These are phyloP conservation scores for Venustoraphidia nigricollis DNA, from an alignment of 2,888 invertebrate species.

Conservation along the genomic window DNA sequence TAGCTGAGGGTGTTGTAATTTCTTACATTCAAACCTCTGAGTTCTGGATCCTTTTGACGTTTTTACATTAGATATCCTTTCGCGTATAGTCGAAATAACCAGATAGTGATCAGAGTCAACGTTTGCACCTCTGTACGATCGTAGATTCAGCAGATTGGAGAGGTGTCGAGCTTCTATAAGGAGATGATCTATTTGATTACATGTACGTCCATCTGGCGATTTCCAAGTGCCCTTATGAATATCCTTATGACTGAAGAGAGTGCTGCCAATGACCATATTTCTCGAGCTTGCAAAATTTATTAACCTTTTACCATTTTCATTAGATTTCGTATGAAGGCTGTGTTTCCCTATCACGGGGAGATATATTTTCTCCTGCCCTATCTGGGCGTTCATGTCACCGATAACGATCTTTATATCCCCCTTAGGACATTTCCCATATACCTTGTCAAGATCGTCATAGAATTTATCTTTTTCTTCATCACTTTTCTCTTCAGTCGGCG, in stretches of 20 bases:
- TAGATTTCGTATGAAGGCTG: constrained; percentile 8
- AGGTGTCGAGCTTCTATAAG: constrained; percentile 5
- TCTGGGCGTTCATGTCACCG: constrained; percentile 12
- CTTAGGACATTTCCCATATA: constrained; percentile 6
- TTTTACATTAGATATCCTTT: constrained; percentile 5
- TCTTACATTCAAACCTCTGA: not conserved
- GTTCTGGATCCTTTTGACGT: not conserved
- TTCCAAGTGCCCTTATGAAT: constrained; percentile 6
- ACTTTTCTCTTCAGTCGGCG: constrained; percentile 13
- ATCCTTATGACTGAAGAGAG: constrained; percentile 2
- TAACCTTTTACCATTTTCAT: constrained; percentile 10
- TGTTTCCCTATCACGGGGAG: constrained; percentile 9
- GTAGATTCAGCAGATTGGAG: constrained; percentile 6
- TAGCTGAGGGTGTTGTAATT: not conserved
- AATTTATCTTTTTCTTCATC: constrained; percentile 11
- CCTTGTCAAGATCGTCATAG: constrained; percentile 10
- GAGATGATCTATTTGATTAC: constrained; percentile 9
- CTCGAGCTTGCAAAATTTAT: constrained; percentile 7
- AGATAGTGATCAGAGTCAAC: constrained; percentile 10
- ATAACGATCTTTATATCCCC: constrained; percentile 10
- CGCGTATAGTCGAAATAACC: constrained; percentile 4
- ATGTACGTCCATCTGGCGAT: constrained; percentile 4
- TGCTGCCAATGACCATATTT: constrained; percentile 8
- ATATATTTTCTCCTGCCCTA: constrained; percentile 11
- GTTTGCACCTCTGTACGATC: constrained; percentile 8